Evolutionary conservation across 2,888 invertebrate genomes (phyloP).

Genomic region (Stratiomys singularior): DNA sequence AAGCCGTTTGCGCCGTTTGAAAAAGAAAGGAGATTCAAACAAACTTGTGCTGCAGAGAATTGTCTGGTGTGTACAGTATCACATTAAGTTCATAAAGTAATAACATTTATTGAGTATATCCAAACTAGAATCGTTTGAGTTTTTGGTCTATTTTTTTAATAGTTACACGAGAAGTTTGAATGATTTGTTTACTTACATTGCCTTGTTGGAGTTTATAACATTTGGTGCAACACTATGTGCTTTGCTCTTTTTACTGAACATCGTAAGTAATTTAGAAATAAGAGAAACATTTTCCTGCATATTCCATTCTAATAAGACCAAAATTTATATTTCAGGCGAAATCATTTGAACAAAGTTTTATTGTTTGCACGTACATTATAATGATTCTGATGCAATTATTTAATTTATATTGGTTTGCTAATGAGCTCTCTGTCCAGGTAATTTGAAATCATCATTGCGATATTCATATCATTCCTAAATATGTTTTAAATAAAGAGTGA

Average conservation of each 20-base stretch:
- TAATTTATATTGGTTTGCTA: slow-evolving; percentile 62
- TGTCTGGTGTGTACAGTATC: slow-evolving; percentile 45
- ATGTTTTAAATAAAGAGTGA: slow-evolving; percentile 55
- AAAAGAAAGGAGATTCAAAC: slow-evolving; percentile 32
- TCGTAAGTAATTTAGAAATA: slow-evolving; percentile 58
- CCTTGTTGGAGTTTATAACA: slow-evolving; percentile 61
- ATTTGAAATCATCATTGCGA: no score
- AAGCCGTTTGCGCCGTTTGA: slow-evolving; percentile 37
- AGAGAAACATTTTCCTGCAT: background rate
- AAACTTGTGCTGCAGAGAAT: slow-evolving; percentile 34
- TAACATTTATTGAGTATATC: background rate
- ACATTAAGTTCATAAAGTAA: slow-evolving; percentile 48
- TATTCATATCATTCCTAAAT: background rate
- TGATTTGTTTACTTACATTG: slow-evolving; percentile 59
- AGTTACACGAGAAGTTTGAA: slow-evolving; percentile 55
- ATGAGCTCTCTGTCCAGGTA: slow-evolving; percentile 61
- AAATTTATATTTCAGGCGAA: slow-evolving; percentile 23
- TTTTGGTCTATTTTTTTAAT: background rate
- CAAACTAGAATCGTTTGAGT: no score
- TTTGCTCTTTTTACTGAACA: slow-evolving; percentile 61
- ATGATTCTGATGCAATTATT: slow-evolving; percentile 54
- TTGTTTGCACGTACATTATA: slow-evolving; percentile 46
- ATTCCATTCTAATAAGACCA: background rate
- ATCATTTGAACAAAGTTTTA: slow-evolving; percentile 30
- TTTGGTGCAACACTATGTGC: slow-evolving; percentile 62